Base-by-base conservation (phyloP, 92 coral and sea anemone species). In the Chrysogorgia sp. region DNA sequence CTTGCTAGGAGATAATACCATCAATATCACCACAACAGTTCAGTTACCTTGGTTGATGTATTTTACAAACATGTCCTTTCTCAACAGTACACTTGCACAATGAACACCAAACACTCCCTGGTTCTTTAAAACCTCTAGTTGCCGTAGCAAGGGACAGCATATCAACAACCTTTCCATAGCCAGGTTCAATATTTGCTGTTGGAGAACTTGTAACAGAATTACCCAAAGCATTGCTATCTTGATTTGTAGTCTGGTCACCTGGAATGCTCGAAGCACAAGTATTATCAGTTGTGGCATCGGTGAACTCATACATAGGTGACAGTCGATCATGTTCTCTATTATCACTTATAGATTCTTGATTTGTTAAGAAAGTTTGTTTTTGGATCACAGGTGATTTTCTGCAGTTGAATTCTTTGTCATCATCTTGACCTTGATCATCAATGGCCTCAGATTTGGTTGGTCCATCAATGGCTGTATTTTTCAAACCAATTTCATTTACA, bases 51-150 rank as follows among this genome's bases (percentile, higher is more conserved):
- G 79, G 13, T 28, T 72, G 79, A 34, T 72, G 58, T 13, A 72
- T 65, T 32, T 56, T 31, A 34, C 79, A 72, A 20, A 45, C 55
- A 34, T 72, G 79, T 32, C 79, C 64, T 41, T 72, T 72, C 2
- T 72, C 79, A 0, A 72, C 79, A 31, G 79, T 72, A 22, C 79
- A 72, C 25, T 72, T 72, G 25, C 79, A 72, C 29, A 72, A 24
- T 21, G 79, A 72, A 34, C 79, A 72, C 79, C 79, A 72, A 34
- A 72, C 55, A 32, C 79, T 72, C 0, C 79, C 79, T 10, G 79
- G 79, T 13, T 53, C 79, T 24, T 72, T 72, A 34, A 72, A 72
- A 12, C 79, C 79, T 52, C 79, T 53, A 32, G 79, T 72, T 53
- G 79, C 79, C 5, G 79, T 72, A 1, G 79, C 79, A 15, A 72